Percentiles rank a stretch among this genome's conserved stretches.
phyloP scores from a whole-genome alignment of 1,140 invertebrate genomes.

The Hestina assimilis region DNA sequence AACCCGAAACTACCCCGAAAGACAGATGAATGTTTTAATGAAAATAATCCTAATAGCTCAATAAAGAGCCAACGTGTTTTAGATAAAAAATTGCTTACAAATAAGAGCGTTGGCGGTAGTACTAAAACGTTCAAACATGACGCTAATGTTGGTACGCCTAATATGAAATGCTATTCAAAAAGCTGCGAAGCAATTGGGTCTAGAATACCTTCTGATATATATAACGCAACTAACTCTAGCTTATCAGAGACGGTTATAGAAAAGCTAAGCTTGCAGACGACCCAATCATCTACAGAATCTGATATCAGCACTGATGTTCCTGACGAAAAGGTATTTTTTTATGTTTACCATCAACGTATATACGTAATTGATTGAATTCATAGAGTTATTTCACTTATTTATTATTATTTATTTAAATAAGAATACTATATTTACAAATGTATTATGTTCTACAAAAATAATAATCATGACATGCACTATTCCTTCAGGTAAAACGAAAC shows the following conservation, averaged over 20 bases:
- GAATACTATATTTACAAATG: no score
- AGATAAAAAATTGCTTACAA: slow-evolving; percentile 36
- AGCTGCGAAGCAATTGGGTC: slow-evolving; percentile 64
- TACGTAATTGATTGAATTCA: not conserved
- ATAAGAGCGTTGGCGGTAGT: slow-evolving; percentile 50
- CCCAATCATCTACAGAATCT: slow-evolving; percentile 41
- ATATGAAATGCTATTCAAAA: slow-evolving; percentile 56
- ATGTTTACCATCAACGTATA: no score
- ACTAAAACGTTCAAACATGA: slow-evolving; percentile 44
- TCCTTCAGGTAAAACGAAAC: slow-evolving; percentile 42
- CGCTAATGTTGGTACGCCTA: slow-evolving; percentile 53
- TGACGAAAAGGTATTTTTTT: slow-evolving; percentile 39
- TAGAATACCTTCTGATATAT: slow-evolving; percentile 33
- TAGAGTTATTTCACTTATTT: not conserved
- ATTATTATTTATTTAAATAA: no score
- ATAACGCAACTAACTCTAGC: slow-evolving; percentile 43
- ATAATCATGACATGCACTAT: no score
- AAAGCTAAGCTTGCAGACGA: slow-evolving; percentile 50
- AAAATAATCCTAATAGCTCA: not conserved
- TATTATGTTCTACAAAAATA: no score
- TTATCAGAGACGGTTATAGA: slow-evolving; percentile 62
- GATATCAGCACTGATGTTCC: slow-evolving; percentile 33
- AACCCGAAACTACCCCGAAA: slow-evolving; percentile 27
- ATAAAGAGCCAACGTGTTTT: slow-evolving; percentile 23
- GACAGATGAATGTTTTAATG: not conserved